Base-by-base conservation (phyloP, 1,140 invertebrate genomes). In the Zaprionus vittiger region DNA sequence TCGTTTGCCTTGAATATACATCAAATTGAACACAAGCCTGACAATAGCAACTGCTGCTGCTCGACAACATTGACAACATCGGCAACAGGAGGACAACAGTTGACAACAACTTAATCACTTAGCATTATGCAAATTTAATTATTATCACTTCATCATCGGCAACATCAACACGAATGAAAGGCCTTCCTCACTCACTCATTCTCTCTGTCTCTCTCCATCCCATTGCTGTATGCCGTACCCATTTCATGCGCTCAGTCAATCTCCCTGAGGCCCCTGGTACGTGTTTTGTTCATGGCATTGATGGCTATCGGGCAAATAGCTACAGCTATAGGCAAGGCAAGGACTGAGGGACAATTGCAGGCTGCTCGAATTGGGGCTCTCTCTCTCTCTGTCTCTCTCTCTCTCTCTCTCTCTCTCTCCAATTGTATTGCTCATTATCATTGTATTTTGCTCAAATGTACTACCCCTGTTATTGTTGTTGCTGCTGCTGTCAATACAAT, bases 121-220 rank as follows among this genome's bases (percentile, higher is more conserved):
- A 87, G 76, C 80, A 87, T 86, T 86, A 86, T 86, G 83, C 83
- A 86, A 86, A 86, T 86, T 86, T 86, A 86, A 86, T 86, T 86
- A 86, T 86, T 86, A 87, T 86, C 83, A 83, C 83, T 86, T 87
- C 83, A 87, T 86, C 80, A 78, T 83, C 83, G 77, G 72, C 77
- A 73, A 77, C 83, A 74, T 79, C 79, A 76, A 77, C 77, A 65
- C 65, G 56, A 78, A 68, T 67, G 70, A 77, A 66, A 63, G 62
- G 59, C 61, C 52, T 5, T 37, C 4, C 6, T 4, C n/a, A 5
- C 41, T 55, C 17, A 54, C 41, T n/a, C 17, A 49, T 34, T n/a
- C 34, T n/a, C 20, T 24, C 37, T 26, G 7, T 28, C 14, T 24
- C 52, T 44, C 54, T 28, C 56, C 41, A 24, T 26, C 24, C 11